These are phyloP conservation scores for Cynodonichthys magdalenae DNA, from an alignment of 2,797 vertebrate genomes.

Conservation along the genomic window DNA sequence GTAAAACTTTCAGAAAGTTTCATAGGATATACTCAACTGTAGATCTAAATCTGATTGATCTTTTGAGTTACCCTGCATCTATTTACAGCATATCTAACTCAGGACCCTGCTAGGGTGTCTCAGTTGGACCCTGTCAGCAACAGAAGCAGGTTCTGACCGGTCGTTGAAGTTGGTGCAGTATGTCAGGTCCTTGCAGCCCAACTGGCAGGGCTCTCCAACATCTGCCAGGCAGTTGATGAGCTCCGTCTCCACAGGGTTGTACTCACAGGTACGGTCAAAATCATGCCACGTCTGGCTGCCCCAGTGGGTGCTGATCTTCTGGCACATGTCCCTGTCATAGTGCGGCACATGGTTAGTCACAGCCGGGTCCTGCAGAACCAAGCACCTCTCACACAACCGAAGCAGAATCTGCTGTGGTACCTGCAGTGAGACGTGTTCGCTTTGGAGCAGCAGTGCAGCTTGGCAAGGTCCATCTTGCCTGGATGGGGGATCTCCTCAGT, in stretches of 20 bases:
- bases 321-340: slow-evolving; percentile 89
- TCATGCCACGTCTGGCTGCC: slow-evolving; percentile 97
- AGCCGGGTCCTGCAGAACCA: too few relatives aligned
- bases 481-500: slow-evolving; percentile 89
- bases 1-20: too few relatives aligned
- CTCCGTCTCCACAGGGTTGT: slow-evolving; percentile 91
- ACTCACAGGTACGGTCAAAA: slow-evolving; percentile 96
- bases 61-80: too few relatives aligned
- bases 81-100: too few relatives aligned
- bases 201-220: slow-evolving; percentile 95
- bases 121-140: too few relatives aligned
- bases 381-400: too few relatives aligned
- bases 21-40: too few relatives aligned
- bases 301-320: slow-evolving; percentile 97
- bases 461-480: slow-evolving; percentile 93
- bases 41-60: too few relatives aligned
- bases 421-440: slow-evolving; percentile 95
- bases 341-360: neutral
- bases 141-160: slow-evolving; percentile 80
- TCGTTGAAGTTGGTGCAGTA: slow-evolving; percentile 99
- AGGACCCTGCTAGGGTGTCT: too few relatives aligned
- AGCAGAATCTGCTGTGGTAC: slow-evolving; percentile 59
- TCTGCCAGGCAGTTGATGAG: slow-evolving; percentile 97
- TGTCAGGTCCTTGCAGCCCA: slow-evolving; percentile 94
- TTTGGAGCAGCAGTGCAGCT: slow-evolving; percentile 97